Conservation (phyloP, 2,797 vertebrate species). For the Enteromius fasciolatus region DNA sequence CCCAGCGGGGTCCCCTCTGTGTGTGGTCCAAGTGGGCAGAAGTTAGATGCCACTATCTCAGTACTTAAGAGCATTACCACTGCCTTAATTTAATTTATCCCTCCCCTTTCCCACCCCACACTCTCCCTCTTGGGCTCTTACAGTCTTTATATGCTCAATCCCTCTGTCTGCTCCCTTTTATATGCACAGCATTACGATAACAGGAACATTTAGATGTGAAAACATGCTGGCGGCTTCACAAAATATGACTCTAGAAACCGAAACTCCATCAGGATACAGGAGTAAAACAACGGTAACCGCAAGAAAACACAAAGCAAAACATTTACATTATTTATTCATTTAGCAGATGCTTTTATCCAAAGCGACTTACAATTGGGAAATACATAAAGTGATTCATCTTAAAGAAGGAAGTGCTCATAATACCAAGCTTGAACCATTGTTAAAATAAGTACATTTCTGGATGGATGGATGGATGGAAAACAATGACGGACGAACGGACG, state of each 20-base stretch:
- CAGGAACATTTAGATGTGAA: not conserved
- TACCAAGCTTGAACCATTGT: no score
- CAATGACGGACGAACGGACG: no score
- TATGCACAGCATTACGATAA: not conserved
- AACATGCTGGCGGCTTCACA: not conserved
- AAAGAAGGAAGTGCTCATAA: no score
- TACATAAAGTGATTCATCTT: no score
- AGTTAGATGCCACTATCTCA: constrained; percentile 33
- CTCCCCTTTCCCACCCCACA: not conserved
- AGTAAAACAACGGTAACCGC: not conserved
- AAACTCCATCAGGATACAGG: not conserved
- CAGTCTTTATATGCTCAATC: not conserved
- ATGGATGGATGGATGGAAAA: no score
- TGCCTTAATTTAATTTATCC: constrained; percentile 22
- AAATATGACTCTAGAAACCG: not conserved
- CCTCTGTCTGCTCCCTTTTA: constrained; percentile 6
- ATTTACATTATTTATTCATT: no score
- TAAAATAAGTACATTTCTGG: no score
- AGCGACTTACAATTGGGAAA: no score
- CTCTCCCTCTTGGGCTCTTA: constrained; percentile 11
- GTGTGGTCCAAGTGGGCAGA: constrained; percentile 24
- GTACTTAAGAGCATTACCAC: constrained; percentile 31
- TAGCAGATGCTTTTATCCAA: no score
- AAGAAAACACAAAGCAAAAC: not conserved
- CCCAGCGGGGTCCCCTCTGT: constrained; percentile 20